Conservation (phyloP, 2,888 invertebrate species). For the Didymodactylos carnosus region DNA sequence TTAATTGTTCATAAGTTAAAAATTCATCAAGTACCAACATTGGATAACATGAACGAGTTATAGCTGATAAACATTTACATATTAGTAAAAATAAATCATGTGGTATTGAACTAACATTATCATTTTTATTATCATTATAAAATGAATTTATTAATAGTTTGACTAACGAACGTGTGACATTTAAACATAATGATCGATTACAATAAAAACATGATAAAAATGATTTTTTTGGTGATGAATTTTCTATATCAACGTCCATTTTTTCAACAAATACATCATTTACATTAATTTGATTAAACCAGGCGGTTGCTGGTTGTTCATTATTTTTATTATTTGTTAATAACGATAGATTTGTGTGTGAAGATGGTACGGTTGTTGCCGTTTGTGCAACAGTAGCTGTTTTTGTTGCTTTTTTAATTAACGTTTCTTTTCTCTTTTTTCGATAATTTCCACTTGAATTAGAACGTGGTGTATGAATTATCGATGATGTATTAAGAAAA, state of each 20-base stretch:
- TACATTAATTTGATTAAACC: no score
- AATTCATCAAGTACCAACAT: not conserved
- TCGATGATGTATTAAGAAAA: not conserved
- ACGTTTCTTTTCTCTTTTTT: not conserved
- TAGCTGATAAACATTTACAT: not conserved
- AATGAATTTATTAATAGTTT: not conserved
- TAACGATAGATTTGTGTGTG: not conserved
- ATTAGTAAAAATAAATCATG: not conserved
- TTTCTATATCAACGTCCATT: no score
- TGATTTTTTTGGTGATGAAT: not conserved
- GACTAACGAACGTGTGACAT: not conserved
- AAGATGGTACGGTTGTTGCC: not conserved
- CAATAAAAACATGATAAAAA: not conserved
- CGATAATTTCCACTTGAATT: not conserved
- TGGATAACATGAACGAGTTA: not conserved
- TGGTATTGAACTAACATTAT: no score
- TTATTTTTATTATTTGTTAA: not conserved
- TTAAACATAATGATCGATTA: not conserved
- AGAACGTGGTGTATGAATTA: not conserved
- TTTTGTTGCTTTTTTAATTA: not conserved
- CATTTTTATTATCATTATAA: not conserved
- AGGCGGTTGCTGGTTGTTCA: no score
- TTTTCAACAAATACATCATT: no score
- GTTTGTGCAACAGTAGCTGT: no score
- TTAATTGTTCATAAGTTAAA: not conserved